Base-by-base conservation (phyloP, 2,888 invertebrate genomes). In the Timema cristinae region DNA sequence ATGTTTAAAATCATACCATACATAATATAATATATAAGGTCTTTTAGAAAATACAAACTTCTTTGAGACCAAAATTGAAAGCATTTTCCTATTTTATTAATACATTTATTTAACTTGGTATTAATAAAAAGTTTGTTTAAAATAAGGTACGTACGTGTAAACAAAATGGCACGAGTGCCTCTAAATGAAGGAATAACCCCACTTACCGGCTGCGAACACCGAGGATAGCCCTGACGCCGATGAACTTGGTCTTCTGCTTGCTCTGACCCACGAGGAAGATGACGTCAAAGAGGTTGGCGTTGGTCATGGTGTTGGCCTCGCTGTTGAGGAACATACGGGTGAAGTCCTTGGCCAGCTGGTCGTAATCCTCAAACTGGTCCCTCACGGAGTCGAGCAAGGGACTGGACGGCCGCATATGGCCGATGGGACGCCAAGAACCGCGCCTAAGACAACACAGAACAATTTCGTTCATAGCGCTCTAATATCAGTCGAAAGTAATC, bases 281-380 rank as follows among this genome's bases (percentile, higher is more conserved):
- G 7, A 96, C 94, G 81, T 96, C 96, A 82, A 95, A 96, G 47
- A 96, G 85, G 80, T 90, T 92, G 50, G 92, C 90, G 80, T 95
- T 94, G 74, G 89, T 84, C 50, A 91, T 85, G 74, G 89, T 85
- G 78, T 94, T 94, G 74, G 91, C 88, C 78, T 94, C 91, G 77
- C 87, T 90, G 82, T 95, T 95, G 72, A 95, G 86, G 84, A 96
- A 96, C 78, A 93, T 93, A 78, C 90, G 86, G 9, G 94, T 93
- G 81, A 96, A 96, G 83, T 96, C 96, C 83, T 94, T 95, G 52
- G 95, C 95, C 72, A 96, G 85, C 81, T 95, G 94, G 82, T 96
- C 96, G 83, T 95, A 95, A 83, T 95, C 94, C 83, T 96, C 96
- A 81, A 96, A 96, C 80, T 94, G 92, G 84, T 96, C 96, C 78